These are phyloP conservation scores for Apteryx owenii DNA, from an alignment of 2,113 vertebrate genomes.

Conservation along the genomic window DNA sequence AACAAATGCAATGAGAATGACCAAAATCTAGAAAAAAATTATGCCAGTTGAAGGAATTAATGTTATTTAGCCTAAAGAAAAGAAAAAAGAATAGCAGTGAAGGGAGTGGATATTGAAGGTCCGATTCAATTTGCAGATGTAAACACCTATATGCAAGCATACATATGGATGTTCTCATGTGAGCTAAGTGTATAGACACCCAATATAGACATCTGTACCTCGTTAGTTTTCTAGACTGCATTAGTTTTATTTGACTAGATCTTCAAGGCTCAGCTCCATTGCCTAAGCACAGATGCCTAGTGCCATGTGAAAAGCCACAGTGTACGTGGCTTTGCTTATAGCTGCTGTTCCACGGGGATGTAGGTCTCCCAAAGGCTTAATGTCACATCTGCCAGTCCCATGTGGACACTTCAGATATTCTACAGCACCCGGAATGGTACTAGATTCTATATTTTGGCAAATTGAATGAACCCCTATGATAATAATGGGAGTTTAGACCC, in stretches of 20 bases:
- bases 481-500: neutral
- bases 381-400: fast-evolving
- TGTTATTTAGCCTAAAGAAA: neutral
- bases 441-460: neutral
- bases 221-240: neutral
- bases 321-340: fast-evolving
- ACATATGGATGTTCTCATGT: fast-evolving
- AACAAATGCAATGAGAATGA: neutral
- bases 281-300: neutral
- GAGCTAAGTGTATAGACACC: neutral
- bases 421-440: neutral
- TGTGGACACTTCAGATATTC: neutral
- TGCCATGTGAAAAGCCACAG: fast-evolving
- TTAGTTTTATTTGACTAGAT: neutral
- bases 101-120: neutral
- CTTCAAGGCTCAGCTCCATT: neutral
- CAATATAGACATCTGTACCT: neutral
- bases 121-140: neutral
- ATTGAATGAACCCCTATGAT: fast-evolving
- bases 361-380: neutral
- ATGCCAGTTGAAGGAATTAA: fast-evolving
- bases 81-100: neutral
- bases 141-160: neutral
- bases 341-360: neutral
- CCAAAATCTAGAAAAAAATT: neutral